Percentiles rank a stretch among this genome's conserved stretches.
Evolutionary conservation across 1,140 invertebrate genomes (phyloP).

Genomic region (Halesus radiatus): DNA sequence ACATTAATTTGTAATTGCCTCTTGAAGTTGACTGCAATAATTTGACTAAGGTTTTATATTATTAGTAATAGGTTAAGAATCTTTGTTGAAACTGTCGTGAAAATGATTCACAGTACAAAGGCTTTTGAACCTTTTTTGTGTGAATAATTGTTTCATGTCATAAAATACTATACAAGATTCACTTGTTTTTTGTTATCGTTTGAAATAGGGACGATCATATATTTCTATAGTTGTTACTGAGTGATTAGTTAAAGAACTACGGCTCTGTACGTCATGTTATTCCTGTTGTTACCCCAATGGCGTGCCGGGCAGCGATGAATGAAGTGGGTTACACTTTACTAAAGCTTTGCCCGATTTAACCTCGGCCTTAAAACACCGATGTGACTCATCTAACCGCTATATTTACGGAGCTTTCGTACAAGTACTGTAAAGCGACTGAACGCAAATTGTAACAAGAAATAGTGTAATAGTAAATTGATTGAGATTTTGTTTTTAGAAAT

Average conservation of each 20-base stretch:
- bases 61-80: too few relatives aligned
- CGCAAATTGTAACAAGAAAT: background rate
- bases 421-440: background rate
- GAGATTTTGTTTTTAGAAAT: background rate
- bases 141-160: too few relatives aligned
- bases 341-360: slow-evolving; percentile 1
- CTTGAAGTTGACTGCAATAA: too few relatives aligned
- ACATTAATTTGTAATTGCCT: too few relatives aligned
- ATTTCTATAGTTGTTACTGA: background rate
- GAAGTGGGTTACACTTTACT: slow-evolving; percentile 3
- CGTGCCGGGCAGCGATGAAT: background rate
- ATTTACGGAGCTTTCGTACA: background rate
- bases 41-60: too few relatives aligned
- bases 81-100: too few relatives aligned
- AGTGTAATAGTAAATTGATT: background rate
- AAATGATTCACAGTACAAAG: too few relatives aligned
- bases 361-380: background rate
- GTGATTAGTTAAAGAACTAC: background rate
- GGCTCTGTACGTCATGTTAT: background rate
- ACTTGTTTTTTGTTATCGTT: background rate
- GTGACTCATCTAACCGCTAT: slow-evolving; percentile 7
- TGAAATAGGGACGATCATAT: background rate
- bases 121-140: too few relatives aligned
- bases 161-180: too few relatives aligned
- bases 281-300: background rate